Percentiles rank a stretch among this genome's conserved stretches.
phyloP scores from a whole-genome alignment of 2,797 vertebrate species.

The Novumbra hubbsi region DNA sequence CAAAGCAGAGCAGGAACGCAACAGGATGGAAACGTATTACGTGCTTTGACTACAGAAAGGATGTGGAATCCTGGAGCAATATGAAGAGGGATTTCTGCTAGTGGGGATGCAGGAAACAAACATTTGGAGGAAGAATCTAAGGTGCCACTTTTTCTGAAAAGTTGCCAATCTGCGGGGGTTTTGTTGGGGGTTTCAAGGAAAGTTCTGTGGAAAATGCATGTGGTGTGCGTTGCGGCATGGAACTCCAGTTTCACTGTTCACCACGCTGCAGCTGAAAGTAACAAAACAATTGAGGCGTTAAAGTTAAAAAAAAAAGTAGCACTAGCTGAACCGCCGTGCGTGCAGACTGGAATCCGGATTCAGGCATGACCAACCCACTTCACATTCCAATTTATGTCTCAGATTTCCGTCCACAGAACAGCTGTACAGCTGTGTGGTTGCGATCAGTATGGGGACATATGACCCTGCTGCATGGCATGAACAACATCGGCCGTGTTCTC shows the following conservation, averaged over 20 bases:
- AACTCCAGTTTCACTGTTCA: conserved; percentile 43
- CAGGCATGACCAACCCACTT: conserved; percentile 56
- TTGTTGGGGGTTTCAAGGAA: not conserved
- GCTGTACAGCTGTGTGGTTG: conserved; percentile 45
- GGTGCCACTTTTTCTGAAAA: conserved; percentile 16
- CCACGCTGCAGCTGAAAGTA: conserved; percentile 27
- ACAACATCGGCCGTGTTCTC: conserved; percentile 44
- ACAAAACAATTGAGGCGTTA: conserved; percentile 47
- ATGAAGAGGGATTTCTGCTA: conserved; percentile 38
- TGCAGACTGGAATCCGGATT: conserved; percentile 44
- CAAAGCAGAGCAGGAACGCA: conserved; percentile 53
- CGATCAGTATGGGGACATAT: conserved; percentile 41
- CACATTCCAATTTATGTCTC: conserved; percentile 67
- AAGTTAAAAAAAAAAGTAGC: conserved; percentile 67
- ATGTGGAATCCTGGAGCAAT: conserved; percentile 62
- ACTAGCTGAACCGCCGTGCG: conserved; percentile 69
- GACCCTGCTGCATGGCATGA: conserved; percentile 47
- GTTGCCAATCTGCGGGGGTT: not conserved
- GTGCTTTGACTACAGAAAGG: conserved; percentile 58
- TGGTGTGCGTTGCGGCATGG: conserved; percentile 15
- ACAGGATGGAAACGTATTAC: conserved; percentile 62
- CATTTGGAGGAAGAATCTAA: not conserved
- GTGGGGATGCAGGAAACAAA: conserved; percentile 49
- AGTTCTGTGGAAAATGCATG: conserved; percentile 17
- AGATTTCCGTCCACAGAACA: conserved; percentile 63